A percentile compares a stretch with the other conserved stretches of the same genome.
phyloP scores from a whole-genome alignment of 2,797 vertebrate genomes.

The Mus minutoides region DNA sequence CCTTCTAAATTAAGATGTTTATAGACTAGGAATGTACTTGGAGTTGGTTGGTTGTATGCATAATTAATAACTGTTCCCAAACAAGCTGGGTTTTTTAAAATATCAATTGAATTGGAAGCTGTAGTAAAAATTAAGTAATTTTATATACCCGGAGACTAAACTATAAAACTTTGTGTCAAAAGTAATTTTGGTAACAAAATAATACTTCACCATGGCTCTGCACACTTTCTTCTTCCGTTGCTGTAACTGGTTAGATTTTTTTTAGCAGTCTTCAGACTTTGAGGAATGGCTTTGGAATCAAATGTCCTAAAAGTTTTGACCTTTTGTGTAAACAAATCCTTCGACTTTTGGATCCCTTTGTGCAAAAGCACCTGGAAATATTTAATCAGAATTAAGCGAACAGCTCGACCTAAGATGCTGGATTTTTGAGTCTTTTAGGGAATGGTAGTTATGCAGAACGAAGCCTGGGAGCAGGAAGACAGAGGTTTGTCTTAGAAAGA shows the following conservation, averaged over 20 bases:
- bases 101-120: constrained; percentile 42
- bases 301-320: constrained; percentile 30
- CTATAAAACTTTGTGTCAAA: constrained; percentile 47
- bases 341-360: constrained; percentile 52
- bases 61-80: constrained; percentile 59
- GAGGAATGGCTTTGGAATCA: constrained; percentile 39
- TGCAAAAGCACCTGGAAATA: constrained; percentile 61
- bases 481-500: not conserved
- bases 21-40: constrained; percentile 63
- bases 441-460: constrained; percentile 6
- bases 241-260: constrained; percentile 7
- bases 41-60: constrained; percentile 44
- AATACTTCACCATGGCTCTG: not conserved
- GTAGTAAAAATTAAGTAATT: constrained; percentile 46
- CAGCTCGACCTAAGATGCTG: not conserved
- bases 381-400: constrained; percentile 57
- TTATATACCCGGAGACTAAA: constrained; percentile 32
- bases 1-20: constrained; percentile 64
- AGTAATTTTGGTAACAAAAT: constrained; percentile 17
- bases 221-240: not conserved
- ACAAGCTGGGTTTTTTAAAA: not conserved
- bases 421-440: constrained; percentile 37
- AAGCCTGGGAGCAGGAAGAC: not conserved
- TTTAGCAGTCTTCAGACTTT: constrained; percentile 38
- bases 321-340: constrained; percentile 50